Conservation (phyloP, 2,888 invertebrate species). For the Oscheius sp. region DNA sequence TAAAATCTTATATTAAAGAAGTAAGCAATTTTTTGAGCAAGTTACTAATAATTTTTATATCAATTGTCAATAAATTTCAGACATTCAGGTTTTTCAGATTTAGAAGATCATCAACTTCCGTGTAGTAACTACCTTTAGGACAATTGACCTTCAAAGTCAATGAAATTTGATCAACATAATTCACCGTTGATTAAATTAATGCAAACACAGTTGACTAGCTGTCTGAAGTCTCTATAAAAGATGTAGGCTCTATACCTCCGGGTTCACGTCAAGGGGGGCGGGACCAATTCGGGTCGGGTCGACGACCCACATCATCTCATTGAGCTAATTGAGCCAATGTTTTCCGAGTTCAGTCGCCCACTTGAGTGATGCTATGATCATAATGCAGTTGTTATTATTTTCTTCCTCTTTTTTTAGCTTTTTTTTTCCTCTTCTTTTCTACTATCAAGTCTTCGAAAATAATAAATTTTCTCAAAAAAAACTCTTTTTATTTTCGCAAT, state of each 20-base stretch:
- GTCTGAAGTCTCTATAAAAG: background rate
- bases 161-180: constrained; percentile 21
- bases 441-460: too few relatives aligned
- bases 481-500: too few relatives aligned
- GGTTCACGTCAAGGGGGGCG: constrained; percentile 16
- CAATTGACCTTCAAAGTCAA: background rate
- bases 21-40: too few relatives aligned
- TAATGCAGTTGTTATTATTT: background rate
- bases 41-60: too few relatives aligned
- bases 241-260: background rate
- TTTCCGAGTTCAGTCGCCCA: background rate
- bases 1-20: too few relatives aligned
- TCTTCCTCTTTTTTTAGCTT: background rate
- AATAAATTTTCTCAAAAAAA: too few relatives aligned
- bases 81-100: background rate
- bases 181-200: constrained; percentile 22
- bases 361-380: background rate
- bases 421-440: too few relatives aligned
- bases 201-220: constrained; percentile 4
- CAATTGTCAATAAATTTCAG: too few relatives aligned
- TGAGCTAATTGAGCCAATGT: constrained; percentile 10
- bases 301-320: constrained; percentile 15
- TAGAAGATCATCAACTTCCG: background rate
- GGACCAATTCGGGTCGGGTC: constrained; percentile 16
- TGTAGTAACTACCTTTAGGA: too few relatives aligned